Conservation (phyloP, 2,797 vertebrate genomes). For the Chaunax sp. region DNA sequence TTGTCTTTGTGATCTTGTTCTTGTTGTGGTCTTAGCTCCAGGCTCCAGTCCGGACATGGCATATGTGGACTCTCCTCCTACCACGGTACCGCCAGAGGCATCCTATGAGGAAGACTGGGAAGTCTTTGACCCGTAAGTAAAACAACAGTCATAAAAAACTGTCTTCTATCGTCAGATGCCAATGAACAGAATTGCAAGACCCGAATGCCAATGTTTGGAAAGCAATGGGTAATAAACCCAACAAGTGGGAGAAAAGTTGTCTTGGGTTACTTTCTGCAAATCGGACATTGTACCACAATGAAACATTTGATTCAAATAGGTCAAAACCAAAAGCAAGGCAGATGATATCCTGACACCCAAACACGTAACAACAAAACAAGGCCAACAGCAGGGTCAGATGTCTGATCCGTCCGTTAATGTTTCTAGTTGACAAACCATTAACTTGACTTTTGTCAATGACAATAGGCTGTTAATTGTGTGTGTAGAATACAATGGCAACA, state of each 20-base stretch:
- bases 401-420: background rate
- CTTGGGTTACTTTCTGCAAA: background rate
- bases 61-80: conserved; percentile 85
- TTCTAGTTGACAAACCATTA: background rate
- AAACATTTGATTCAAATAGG: conserved; percentile 2
- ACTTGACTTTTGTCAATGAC: background rate
- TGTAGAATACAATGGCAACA: background rate
- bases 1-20: no score
- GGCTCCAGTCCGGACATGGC: conserved; percentile 90
- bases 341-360: background rate
- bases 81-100: conserved; percentile 90
- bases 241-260: no score
- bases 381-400: background rate
- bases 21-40: conserved; percentile 83
- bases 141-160: background rate
- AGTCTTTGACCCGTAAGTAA: conserved; percentile 98
- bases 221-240: no score
- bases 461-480: background rate
- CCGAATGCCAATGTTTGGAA: background rate
- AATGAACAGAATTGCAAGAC: background rate
- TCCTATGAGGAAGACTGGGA: conserved; percentile 99
- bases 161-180: no score
- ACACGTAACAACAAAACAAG: background rate
- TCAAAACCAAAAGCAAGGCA: background rate
- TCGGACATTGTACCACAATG: background rate